These are phyloP conservation scores for Porites evermanni DNA, from an alignment of 92 coral and sea anemone genomes.

Conservation along the genomic window DNA sequence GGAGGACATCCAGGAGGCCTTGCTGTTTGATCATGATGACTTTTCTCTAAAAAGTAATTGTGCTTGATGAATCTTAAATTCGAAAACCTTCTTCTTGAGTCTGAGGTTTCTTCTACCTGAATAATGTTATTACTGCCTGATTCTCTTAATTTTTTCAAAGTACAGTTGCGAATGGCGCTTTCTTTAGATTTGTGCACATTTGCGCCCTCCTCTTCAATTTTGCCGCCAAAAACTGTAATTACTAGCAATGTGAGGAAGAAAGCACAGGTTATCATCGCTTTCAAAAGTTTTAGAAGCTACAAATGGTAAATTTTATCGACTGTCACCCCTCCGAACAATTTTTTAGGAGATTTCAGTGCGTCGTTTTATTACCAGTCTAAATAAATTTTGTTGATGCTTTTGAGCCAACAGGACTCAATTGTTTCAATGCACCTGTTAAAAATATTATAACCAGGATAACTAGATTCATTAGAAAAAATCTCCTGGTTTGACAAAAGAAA, in stretches of 20 bases:
- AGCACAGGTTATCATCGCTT: neutral
- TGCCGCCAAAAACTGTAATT: neutral
- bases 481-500: too few relatives aligned
- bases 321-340: too few relatives aligned
- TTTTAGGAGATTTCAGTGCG: too few relatives aligned
- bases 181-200: neutral
- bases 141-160: neutral
- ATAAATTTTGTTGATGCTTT: conserved; percentile 6
- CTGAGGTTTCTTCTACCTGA: neutral
- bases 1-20: conserved; percentile 31
- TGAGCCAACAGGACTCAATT: neutral
- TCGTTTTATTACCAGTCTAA: conserved; percentile 4
- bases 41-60: conserved; percentile 15
- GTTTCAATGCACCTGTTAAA: conserved; percentile 3
- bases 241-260: neutral
- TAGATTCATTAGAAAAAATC: neutral
- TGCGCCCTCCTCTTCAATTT: neutral
- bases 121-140: neutral
- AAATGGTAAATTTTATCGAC: too few relatives aligned
- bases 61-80: conserved; percentile 12
- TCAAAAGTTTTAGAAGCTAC: neutral
- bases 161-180: neutral
- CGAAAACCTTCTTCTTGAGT: neutral
- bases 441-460: conserved; percentile 3
- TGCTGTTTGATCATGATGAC: conserved; percentile 1